Conservation (phyloP, 2,113 vertebrate species). For the Onychorhynchus coronatus region DNA sequence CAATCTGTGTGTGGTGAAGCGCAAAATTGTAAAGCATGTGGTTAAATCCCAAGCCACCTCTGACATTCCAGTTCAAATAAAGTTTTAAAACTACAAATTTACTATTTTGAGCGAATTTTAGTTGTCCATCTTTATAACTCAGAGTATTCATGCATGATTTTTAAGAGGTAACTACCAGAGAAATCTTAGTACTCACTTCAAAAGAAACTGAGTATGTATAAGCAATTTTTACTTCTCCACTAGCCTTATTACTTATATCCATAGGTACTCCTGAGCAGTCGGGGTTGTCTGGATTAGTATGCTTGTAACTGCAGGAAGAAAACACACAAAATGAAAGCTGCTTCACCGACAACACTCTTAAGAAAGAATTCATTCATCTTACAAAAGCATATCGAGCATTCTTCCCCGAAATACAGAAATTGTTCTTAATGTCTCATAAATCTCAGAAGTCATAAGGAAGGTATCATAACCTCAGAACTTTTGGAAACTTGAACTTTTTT, state of each 20-base stretch:
- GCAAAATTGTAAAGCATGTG: not conserved
- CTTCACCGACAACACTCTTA: not conserved
- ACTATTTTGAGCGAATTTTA: not conserved
- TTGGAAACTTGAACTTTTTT: not conserved
- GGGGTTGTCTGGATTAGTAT: constrained; percentile 74
- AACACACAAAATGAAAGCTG: not conserved
- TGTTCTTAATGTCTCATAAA: not conserved
- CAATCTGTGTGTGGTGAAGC: not conserved
- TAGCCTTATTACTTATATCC: constrained; percentile 85
- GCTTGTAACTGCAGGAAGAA: constrained; percentile 80
- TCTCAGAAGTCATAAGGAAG: not conserved
- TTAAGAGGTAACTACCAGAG: not conserved
- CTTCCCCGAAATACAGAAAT: not conserved
- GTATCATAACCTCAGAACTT: not conserved
- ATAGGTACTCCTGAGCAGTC: constrained; percentile 84
- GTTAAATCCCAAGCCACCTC: not conserved
- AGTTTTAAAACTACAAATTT: not conserved
- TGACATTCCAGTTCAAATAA: not conserved
- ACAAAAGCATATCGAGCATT: not conserved
- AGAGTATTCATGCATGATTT: not conserved
- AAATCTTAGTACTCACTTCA: constrained; percentile 73
- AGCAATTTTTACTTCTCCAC: constrained; percentile 77
- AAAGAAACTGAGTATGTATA: constrained; percentile 92
- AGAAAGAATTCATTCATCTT: not conserved
- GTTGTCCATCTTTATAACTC: not conserved